phyloP scores from a whole-genome alignment of 1,140 invertebrate species.

The Cyclargus thomasi region DNA sequence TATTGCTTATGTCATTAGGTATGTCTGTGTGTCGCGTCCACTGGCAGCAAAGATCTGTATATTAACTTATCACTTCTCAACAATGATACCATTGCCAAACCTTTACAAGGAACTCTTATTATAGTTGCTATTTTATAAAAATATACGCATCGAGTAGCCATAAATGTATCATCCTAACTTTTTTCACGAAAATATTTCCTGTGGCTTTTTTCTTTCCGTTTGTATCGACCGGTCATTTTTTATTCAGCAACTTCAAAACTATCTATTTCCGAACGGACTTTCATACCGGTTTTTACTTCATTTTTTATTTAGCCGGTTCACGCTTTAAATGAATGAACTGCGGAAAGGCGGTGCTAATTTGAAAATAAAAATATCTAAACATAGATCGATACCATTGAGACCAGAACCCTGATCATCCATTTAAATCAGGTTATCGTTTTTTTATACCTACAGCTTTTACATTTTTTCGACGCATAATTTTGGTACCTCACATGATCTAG shows the following conservation, averaged over 20 bases:
- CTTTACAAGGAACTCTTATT: no score
- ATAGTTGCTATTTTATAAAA: no score
- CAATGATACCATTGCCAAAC: no score
- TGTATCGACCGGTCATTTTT: slow-evolving; percentile 8
- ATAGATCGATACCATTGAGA: background rate
- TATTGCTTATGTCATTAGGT: no score
- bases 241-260: background rate
- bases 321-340: background rate
- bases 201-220: background rate
- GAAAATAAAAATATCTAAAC: background rate
- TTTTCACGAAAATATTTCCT: slow-evolving; percentile 2
- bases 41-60: no score
- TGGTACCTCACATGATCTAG: no score
- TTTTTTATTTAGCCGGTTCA: background rate
- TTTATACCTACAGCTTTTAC: no score
- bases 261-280: slow-evolving; percentile 9
- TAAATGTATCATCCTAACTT: background rate
- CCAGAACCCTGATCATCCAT: no score
- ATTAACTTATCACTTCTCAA: no score
- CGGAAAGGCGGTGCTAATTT: background rate
- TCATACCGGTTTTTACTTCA: background rate
- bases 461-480: no score
- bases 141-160: background rate
- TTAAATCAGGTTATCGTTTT: no score
- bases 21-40: no score